Conservation (phyloP, 1,140 invertebrate genomes). For the Pristionchus pacificus region DNA sequence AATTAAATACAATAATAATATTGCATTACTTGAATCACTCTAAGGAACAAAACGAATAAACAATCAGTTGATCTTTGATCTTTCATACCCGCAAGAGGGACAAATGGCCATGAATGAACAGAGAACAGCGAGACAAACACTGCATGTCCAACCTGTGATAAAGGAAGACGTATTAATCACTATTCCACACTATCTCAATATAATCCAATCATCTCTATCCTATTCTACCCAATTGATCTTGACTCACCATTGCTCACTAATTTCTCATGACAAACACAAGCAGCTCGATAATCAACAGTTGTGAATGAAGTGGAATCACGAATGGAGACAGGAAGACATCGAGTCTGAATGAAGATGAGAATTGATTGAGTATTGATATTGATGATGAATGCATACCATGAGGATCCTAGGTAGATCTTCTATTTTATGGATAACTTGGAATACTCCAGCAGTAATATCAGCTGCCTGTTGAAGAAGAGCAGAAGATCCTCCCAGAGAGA, state of each 20-base stretch:
- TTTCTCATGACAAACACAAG: constrained; percentile 26
- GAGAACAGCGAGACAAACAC: constrained; percentile 91
- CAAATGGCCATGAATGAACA: constrained; percentile 95
- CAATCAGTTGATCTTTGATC: not conserved
- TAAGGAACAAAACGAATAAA: not conserved
- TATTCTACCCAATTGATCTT: not conserved
- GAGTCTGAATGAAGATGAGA: constrained; percentile 5
- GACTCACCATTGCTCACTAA: constrained; percentile 10
- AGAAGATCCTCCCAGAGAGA: constrained; percentile 15
- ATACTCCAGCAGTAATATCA: constrained; percentile 25
- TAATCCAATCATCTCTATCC: not conserved
- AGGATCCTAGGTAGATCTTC: constrained; percentile 1
- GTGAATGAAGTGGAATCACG: not conserved
- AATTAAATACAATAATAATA: not conserved
- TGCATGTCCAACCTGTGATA: constrained; percentile 58
- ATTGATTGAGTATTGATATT: not conserved
- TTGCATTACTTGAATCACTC: not conserved
- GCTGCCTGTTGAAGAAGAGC: constrained; percentile 30
- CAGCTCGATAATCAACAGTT: constrained; percentile 29
- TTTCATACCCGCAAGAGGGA: constrained; percentile 81
- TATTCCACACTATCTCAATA: not conserved
- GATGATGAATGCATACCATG: constrained; percentile 5
- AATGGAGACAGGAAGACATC: constrained; percentile 5
- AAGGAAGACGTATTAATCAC: not conserved
- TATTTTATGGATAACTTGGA: not conserved